Evolutionary conservation across 2,797 vertebrate genomes (phyloP), one percentile per base, ranked within the genome.

Genomic region (Antennarius maculatus): DNA sequence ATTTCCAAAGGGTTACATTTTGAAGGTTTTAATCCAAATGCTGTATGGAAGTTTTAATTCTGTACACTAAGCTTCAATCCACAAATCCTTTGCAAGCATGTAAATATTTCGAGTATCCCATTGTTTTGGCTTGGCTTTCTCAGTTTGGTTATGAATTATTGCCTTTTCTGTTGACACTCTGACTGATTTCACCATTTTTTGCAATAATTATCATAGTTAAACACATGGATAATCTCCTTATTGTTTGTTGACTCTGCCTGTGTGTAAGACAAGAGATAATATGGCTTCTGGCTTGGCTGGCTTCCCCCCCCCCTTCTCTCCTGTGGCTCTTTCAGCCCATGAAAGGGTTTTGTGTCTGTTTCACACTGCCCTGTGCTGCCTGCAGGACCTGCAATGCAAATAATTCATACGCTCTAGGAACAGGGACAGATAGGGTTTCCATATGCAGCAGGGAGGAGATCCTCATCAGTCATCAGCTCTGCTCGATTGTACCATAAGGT

Each of bases 331-430:
- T 93, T 93, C 91, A 87, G 83, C 79, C 82, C 57, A 80, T 88
- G 91, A 92, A 93, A 92, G 92, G 91, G 89, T 91, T 92, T 92
- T 93, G 92, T 92, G 91, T 94, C 91, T 92, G 91, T 88, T 84
- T 85, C 90, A 82, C 87, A 86, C 92, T 93, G 92, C 82, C 81
- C 91, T 89, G 89, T 85, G 88, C 89, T 90, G 88, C 81, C 77
- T 76, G 81, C 75, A 84, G 88, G 85, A 89, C 76, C 84, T 82
- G 73, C 75, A 71, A 75, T 81, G 66, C 76, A 89, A 88, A 84
- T 57, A 75, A 76, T 68, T 71, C 75, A 69, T 62, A 58, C 57
- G 49, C 34, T 48, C 62, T 51, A 81, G 69, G 68, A 74, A 5
- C 71, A 61, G 66, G 54, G 57, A 34, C 58, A 63, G 81, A 71